phyloP scores from a whole-genome alignment of 1,140 invertebrate species.

The Habropoda laboriosa region DNA sequence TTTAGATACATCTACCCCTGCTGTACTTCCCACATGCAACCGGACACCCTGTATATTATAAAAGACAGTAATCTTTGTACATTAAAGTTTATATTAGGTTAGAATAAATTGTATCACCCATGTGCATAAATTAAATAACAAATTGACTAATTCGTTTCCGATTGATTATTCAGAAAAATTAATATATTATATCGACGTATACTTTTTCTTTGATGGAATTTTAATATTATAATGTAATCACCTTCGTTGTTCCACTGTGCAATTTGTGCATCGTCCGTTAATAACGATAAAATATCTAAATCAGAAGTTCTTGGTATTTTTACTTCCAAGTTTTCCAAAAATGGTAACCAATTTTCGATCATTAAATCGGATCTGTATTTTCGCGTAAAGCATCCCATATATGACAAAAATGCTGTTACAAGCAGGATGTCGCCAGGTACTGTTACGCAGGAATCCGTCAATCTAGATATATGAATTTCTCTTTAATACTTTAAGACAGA shows the following conservation, averaged over 20 bases:
- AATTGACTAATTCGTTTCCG: too few relatives aligned
- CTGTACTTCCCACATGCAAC: too few relatives aligned
- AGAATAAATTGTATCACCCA: too few relatives aligned
- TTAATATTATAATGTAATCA: constrained; percentile 11
- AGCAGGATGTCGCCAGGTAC: constrained; percentile 95
- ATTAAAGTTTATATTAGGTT: too few relatives aligned
- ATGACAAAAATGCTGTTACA: constrained; percentile 97
- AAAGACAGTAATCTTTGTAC: too few relatives aligned
- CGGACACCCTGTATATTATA: too few relatives aligned
- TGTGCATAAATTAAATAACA: too few relatives aligned
- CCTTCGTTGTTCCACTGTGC: constrained; percentile 97
- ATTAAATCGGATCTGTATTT: constrained; percentile 91
- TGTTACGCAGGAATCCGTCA: constrained; percentile 86
- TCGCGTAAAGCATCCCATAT: constrained; percentile 96
- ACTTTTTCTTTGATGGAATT: too few relatives aligned
- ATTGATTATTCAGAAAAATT: too few relatives aligned
- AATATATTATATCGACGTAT: too few relatives aligned
- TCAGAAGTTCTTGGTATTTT: constrained; percentile 90
- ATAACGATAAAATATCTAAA: constrained; percentile 90
- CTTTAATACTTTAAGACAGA: background rate
- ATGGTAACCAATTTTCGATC: constrained; percentile 91
- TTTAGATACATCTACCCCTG: too few relatives aligned
- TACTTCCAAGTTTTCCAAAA: constrained; percentile 84
- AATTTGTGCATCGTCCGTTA: constrained; percentile 95
- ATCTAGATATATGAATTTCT: too few relatives aligned